phyloP scores from a whole-genome alignment of 2,888 invertebrate species.

The Diplazon laetatorius region DNA sequence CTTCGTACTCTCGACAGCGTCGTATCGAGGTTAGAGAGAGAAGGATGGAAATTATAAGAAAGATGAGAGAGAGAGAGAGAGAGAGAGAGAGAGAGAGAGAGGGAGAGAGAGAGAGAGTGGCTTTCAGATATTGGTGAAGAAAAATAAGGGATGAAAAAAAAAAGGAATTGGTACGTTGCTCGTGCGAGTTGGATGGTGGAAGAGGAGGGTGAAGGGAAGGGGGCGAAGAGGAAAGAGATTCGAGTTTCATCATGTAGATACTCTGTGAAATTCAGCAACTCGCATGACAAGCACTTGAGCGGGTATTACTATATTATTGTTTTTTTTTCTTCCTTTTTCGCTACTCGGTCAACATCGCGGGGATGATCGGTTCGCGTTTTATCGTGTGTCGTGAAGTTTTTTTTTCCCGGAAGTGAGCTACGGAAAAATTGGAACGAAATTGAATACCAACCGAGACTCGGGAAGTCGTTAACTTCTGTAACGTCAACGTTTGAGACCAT shows the following conservation, averaged over 20 bases:
- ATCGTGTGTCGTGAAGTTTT: slow-evolving; percentile 5
- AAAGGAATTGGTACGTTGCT: too few species aligned
- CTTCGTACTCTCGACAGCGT: background rate
- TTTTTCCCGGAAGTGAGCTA: too few species aligned
- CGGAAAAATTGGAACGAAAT: too few species aligned
- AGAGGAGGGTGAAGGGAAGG: background rate
- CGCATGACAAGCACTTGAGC: slow-evolving; percentile 9
- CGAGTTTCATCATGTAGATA: background rate
- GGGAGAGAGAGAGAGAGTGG: background rate
- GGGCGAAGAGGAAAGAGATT: background rate
- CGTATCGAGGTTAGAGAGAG: slow-evolving; percentile 5
- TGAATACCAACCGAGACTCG: too few species aligned
- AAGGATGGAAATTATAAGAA: slow-evolving; percentile 20
- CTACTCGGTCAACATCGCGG: too few species aligned
- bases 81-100: too few species aligned
- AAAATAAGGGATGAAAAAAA: slow-evolving; percentile 6
- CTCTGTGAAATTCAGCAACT: slow-evolving; percentile 5
- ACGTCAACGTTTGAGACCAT: background rate
- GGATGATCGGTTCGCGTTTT: slow-evolving; percentile 16
- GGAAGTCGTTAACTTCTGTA: too few species aligned
- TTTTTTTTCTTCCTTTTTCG: background rate
- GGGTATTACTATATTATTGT: slow-evolving; percentile 19
- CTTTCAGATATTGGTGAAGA: slow-evolving; percentile 5
- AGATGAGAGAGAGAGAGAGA: too few species aligned
- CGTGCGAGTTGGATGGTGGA: background rate